Conservation (phyloP, 1,140 invertebrate genomes). For the Aporrectodea caliginosa region DNA sequence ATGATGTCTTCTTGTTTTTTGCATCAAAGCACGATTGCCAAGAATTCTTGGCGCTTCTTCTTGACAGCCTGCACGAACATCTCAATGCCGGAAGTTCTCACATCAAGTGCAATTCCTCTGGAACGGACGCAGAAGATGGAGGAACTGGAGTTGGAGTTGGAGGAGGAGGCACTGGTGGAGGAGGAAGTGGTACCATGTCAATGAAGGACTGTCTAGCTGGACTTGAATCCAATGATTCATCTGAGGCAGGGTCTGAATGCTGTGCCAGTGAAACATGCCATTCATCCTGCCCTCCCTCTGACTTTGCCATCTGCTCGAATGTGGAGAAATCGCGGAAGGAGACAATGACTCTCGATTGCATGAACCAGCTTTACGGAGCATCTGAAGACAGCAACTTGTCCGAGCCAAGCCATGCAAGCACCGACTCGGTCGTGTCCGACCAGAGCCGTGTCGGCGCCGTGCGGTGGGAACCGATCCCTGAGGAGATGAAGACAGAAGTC, state of each 20-base stretch:
- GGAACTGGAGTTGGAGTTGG: not conserved
- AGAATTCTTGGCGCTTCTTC: slow-evolving; percentile 67
- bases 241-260: not conserved
- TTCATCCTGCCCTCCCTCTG: not conserved
- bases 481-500: not conserved
- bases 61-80: slow-evolving; percentile 68
- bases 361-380: not conserved
- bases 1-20: too few relatives aligned
- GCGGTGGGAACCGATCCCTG: not conserved
- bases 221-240: not conserved
- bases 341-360: not conserved
- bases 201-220: not conserved
- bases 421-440: not conserved
- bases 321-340: slow-evolving; percentile 13
- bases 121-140: not conserved
- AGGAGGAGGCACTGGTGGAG: not conserved
- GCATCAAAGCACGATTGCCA: slow-evolving; percentile 74
- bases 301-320: not conserved
- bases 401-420: not conserved
- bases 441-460: not conserved
- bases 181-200: not conserved
- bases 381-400: slow-evolving; percentile 48
- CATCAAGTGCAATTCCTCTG: not conserved
- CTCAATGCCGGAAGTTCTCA: slow-evolving; percentile 54
- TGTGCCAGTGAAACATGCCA: not conserved